These are phyloP conservation scores for Papilio xuthus DNA, from an alignment of 1,140 invertebrate genomes.

Conservation along the genomic window DNA sequence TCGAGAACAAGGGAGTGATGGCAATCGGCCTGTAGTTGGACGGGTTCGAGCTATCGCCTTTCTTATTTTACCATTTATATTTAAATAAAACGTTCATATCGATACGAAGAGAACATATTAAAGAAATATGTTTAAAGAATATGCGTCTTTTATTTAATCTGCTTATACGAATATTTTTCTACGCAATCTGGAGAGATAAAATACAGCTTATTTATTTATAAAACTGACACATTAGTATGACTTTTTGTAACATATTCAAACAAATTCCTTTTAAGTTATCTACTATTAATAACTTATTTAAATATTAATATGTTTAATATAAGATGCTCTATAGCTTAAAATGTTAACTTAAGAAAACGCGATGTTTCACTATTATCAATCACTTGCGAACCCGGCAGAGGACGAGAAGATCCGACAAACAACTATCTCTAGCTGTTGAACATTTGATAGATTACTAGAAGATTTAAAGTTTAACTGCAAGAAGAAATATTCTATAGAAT, in stretches of 20 bases:
- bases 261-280: too few species aligned
- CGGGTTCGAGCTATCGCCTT: too few species aligned
- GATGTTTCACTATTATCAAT: slow-evolving; percentile 12
- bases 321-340: not conserved
- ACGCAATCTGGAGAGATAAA: too few species aligned
- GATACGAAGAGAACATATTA: not conserved
- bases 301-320: not conserved
- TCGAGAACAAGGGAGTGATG: too few species aligned
- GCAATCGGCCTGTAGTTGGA: too few species aligned
- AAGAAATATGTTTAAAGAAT: too few species aligned
- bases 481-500: too few species aligned
- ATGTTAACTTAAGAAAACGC: not conserved
- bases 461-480: not conserved
- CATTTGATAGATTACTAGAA: slow-evolving; percentile 5
- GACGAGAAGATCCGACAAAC: slow-evolving; percentile 3
- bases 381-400: not conserved
- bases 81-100: not conserved
- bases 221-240: too few species aligned
- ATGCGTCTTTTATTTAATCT: too few species aligned
- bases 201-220: too few species aligned
- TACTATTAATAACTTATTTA: not conserved
- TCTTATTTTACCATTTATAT: not conserved
- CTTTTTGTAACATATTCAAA: too few species aligned
- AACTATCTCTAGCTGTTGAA: not conserved
- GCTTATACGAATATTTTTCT: too few species aligned